These are phyloP conservation scores for Hippoglossus hippoglossus DNA, from an alignment of 2,797 vertebrate genomes.

Conservation along the genomic window DNA sequence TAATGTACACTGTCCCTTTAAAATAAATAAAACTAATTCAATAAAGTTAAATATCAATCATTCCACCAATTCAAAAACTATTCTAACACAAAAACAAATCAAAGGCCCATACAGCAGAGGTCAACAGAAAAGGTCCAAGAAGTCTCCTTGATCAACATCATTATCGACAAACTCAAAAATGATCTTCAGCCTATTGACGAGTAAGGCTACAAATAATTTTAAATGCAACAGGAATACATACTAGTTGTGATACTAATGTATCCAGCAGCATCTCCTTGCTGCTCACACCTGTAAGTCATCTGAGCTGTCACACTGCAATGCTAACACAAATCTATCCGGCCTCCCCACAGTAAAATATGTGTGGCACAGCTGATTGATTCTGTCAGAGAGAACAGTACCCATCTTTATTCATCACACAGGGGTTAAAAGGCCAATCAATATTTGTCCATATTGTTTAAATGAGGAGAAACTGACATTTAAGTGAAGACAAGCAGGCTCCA, in stretches of 20 bases:
- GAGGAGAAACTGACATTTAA: slow-evolving; percentile 10
- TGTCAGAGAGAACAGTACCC: not conserved
- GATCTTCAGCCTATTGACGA: too few relatives aligned
- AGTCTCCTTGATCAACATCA: too few relatives aligned
- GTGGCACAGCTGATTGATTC: not conserved
- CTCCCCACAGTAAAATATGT: not conserved
- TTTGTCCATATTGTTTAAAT: not conserved
- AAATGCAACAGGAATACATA: not conserved
- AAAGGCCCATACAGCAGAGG: too few relatives aligned
- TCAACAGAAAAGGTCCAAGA: too few relatives aligned
- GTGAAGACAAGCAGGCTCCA: slow-evolving; percentile 9
- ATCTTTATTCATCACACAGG: slow-evolving; percentile 25
- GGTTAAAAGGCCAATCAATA: slow-evolving; percentile 16
- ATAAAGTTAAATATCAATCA: too few relatives aligned
- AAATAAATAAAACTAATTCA: too few relatives aligned
- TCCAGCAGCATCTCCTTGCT: not conserved
- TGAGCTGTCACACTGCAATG: not conserved
- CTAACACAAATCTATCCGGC: not conserved
- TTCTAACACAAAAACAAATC: too few relatives aligned
- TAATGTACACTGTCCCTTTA: too few relatives aligned
- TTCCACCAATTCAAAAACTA: too few relatives aligned
- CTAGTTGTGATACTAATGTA: not conserved
- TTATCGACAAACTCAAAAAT: too few relatives aligned
- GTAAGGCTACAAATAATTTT: too few relatives aligned
- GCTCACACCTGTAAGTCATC: not conserved